Base-by-base conservation (phyloP, 2,113 vertebrate species). In the Hylia prasina region DNA sequence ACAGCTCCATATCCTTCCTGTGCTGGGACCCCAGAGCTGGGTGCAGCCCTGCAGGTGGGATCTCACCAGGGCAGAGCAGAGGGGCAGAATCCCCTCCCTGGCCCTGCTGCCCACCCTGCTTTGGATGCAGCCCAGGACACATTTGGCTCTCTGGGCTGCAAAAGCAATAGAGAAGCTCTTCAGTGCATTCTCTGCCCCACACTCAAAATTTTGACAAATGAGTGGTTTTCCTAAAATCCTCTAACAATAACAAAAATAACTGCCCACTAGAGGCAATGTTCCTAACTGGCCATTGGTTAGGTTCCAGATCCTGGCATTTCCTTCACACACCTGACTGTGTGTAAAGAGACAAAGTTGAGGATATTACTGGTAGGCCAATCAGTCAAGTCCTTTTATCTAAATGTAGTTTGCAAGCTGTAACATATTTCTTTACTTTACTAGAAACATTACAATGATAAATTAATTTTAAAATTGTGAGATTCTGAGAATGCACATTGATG, bases 41-140 rank as follows among this genome's bases (percentile, higher is more conserved):
- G 3, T 42, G 31, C 48, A 53, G 61, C 3, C 0, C 11, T 82
- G 4, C 54, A 42, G 54, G 7, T 27, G 47, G n/a, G 47, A 2
- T 54, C 40, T 63, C 75, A 40, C 0, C 25, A 40, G 39, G 39
- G 53, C 33, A 58, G 60, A 51, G 51, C 45, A 68, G 69, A 82
- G 16, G 45, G n/a, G 30, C 39, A 66, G 87, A 90, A 54, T 54
- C 40, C 25, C 54, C 21, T 82, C 63, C n/a, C 47, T 27, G 3
- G 1, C 40, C 17, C 40, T 54, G 35, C 54, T 82, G 25, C 3
- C 35, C 63, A 61, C 10, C 0, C 3, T 9, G 48, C 30, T 61
- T 3, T 61, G 56, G 79, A 16, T 76, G 35, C 35, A 63, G 79
- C 31, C 40, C 56, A 63, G 35, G 63, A 54, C 3, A 63, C 0